Percentiles rank a stretch among this genome's conserved stretches.
These are phyloP conservation scores for Polylopha cassiicola DNA, from an alignment of 2,888 invertebrate genomes.

Conservation along the genomic window DNA sequence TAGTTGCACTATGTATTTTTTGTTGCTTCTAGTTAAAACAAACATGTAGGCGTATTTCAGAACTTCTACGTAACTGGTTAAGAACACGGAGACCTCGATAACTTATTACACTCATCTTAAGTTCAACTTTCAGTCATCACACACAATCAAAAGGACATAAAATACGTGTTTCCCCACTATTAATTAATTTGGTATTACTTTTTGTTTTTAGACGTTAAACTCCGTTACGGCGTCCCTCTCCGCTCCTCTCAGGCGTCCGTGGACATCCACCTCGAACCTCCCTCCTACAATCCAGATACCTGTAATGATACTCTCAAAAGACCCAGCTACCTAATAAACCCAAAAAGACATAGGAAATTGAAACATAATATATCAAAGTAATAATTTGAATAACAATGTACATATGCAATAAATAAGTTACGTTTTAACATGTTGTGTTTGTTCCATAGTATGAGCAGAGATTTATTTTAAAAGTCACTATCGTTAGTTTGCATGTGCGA, in stretches of 20 bases:
- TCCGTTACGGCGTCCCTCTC: slow-evolving; percentile 44
- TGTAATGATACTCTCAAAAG: slow-evolving; percentile 28
- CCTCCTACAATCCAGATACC: slow-evolving; percentile 27
- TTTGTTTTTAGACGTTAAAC: slow-evolving; percentile 45
- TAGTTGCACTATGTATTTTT: slow-evolving; percentile 30
- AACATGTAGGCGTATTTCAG: background rate
- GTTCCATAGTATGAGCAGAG: slow-evolving; percentile 58
- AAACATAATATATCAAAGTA: slow-evolving; percentile 30
- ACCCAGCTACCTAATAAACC: slow-evolving; percentile 47
- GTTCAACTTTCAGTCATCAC: no score
- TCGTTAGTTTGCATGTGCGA: slow-evolving; percentile 44
- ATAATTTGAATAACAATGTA: slow-evolving; percentile 26
- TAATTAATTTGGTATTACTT: slow-evolving; percentile 20
- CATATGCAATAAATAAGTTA: slow-evolving; percentile 27
- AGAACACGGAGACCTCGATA: no score
- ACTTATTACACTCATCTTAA: no score
- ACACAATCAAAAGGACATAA: no score
- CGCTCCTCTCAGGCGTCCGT: slow-evolving; percentile 56
- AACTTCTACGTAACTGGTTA: no score
- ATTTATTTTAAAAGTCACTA: slow-evolving; percentile 37
- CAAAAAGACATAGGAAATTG: slow-evolving; percentile 35
- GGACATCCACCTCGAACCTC: slow-evolving; percentile 47
- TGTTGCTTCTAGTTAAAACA: slow-evolving; percentile 24
- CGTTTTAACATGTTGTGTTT: slow-evolving; percentile 32
- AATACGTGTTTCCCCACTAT: no score